Conservation (phyloP, 2,888 invertebrate genomes). For the Caenorhabditis uteleia region DNA sequence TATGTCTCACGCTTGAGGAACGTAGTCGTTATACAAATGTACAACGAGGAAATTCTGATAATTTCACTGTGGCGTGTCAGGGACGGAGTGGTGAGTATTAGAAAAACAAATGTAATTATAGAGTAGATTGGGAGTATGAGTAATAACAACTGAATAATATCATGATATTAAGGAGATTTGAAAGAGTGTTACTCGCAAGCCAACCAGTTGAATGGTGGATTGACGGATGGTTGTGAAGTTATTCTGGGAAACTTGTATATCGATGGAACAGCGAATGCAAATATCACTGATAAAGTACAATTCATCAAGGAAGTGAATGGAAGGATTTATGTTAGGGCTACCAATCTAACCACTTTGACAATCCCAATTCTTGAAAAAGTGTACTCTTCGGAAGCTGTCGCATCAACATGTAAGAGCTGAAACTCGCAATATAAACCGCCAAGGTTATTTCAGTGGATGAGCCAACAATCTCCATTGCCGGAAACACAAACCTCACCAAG, state of each 20-base stretch:
- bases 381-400: slow-evolving; percentile 17
- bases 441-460: slow-evolving; percentile 24
- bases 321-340: slow-evolving; percentile 26
- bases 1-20: slow-evolving; percentile 30
- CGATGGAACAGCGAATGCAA: slow-evolving; percentile 24
- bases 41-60: slow-evolving; percentile 21
- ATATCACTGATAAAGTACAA: slow-evolving; percentile 25
- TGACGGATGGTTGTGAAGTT: slow-evolving; percentile 29
- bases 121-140: slow-evolving; percentile 10
- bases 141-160: background rate
- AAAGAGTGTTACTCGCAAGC: slow-evolving; percentile 25
- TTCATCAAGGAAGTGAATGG: slow-evolving; percentile 37
- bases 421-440: background rate
- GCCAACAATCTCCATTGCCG: slow-evolving; percentile 11
- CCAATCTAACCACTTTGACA: slow-evolving; percentile 11
- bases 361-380: slow-evolving; percentile 36
- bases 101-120: background rate
- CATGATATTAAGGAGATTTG: no score
- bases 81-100: slow-evolving; percentile 5
- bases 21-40: slow-evolving; percentile 25
- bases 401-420: slow-evolving; percentile 5
- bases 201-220: slow-evolving; percentile 18
- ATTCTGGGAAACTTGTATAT: slow-evolving; percentile 27
- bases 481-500: slow-evolving; percentile 31
- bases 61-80: slow-evolving; percentile 25